Evolutionary conservation across 2,888 invertebrate species (phyloP), one percentile per base, ranked within the genome.

Genomic region (Hydrotaea cyrtoneurina): DNA sequence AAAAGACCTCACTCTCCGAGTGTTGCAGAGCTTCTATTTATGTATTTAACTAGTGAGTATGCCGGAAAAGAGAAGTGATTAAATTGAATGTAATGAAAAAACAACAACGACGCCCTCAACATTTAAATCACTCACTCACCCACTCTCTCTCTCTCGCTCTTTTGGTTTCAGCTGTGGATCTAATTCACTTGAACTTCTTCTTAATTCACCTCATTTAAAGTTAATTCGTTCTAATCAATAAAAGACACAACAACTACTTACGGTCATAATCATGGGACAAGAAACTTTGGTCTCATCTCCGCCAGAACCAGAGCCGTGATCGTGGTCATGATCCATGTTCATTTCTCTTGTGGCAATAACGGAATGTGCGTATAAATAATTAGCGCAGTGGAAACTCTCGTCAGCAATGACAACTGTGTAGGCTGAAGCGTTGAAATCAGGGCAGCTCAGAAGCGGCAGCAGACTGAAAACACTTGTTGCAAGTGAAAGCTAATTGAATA

Each of bases 241-340:
- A 31, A 71, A 46, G 50, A 71, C 23, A 50, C 31, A 31, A 31
- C 31, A 31, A 17, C 5, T 66, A 90, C 92, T 91, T 89, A 92
- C 92, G 86, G 88, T 88, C 92, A 92, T 92, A 36, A 91, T 91
- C 92, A 92, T 92, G 26, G 91, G 90, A 21, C 92, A 92, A 50
- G 86, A 86, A 26, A 74, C 82, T 19, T 86, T 86, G 11, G 7
- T 80, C 43, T 15, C 66, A n/a, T 13, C 71, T 0, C 82, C 69
- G 19, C 39, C 79, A 2, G 79, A 71, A 64, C 64, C 78, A 17
- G 39, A 2, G 39, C 69, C 87, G 50, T 89, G 88, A 73, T 78
- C 79, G 26, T 89, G 87, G 80, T 84, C 85, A 71, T 90, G 89
- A 87, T 90, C 89, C 90, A 90, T 90, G 73, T 87, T 85, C 73